Evolutionary conservation across 2,797 vertebrate genomes (phyloP), one percentile per base, ranked within the genome.

Genomic region (Bradypus variegatus): DNA sequence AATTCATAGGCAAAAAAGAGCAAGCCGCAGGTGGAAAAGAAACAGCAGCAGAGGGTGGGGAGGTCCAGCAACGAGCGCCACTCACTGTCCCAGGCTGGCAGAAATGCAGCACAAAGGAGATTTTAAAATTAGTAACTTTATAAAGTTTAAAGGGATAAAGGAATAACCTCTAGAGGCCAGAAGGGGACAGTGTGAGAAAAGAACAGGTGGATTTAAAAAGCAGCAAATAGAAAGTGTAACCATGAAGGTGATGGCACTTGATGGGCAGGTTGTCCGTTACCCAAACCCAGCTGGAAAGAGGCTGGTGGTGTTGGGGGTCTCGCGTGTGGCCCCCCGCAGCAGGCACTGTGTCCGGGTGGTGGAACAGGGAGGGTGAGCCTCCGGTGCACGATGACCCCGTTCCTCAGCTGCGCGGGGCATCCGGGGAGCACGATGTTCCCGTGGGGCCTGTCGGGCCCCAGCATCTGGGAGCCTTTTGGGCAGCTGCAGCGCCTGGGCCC

Each of bases 41-140:
- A n/a, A 33, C 38, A 23, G 2, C 3, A 3, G 2, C 4, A 1
- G 6, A 41, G 67, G 79, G 8, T 2, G 41, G 12, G 78, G 4
- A 13, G 38, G 73, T 48, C 48, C 48, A 58, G 69, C 33, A 14
- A 83, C 60, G 9, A 38, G 5, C 80, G 67, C 3, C 27, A 10
- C 15, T 64, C 53, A 31, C 2, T 2, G 13, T 72, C 48, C 2
- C 6, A 80, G 64, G 16, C n/a, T 55, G 4, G 15, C 41, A 53
- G 50, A 75, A 79, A 73, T 45, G 45, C 14, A 38, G 2, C 13
- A n/a, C 6, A 12, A 21, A 41, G 31, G 29, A 6, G 79, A 1
- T 15, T 41, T 36, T 13, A 2, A n/a, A 45, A 79, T 9, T 19
- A 36, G 33, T 9, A 5, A 6, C n/a, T n/a, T 23, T 29, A 16